These are phyloP conservation scores for Aurelia coerulea DNA, from an alignment of 30 jellyfish, hydroid and myxozoan genomes.

Conservation along the genomic window DNA sequence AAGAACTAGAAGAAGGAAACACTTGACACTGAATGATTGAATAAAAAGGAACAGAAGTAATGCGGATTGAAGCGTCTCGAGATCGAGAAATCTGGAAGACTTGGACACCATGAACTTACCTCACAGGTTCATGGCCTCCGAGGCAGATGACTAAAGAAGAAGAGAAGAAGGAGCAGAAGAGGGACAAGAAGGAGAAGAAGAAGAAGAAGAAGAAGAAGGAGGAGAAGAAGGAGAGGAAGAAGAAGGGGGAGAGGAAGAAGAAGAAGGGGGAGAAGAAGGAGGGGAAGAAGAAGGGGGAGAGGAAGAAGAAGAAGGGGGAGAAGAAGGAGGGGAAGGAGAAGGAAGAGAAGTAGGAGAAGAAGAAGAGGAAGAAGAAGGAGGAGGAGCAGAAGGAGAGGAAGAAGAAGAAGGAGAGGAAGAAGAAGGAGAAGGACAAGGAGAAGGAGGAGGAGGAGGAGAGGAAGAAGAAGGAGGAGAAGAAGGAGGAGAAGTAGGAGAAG, in stretches of 20 bases:
- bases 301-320: neutral
- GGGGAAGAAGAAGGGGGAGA: neutral
- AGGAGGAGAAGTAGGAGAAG: too few species aligned
- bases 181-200: neutral
- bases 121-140: too few species aligned
- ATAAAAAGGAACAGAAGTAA: too few species aligned
- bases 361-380: neutral
- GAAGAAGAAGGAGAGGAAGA: neutral
- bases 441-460: neutral
- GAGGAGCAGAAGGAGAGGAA: neutral
- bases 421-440: neutral
- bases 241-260: neutral
- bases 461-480: too few species aligned
- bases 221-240: neutral
- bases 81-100: too few species aligned
- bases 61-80: too few species aligned
- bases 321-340: neutral
- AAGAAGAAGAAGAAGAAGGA: neutral
- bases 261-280: neutral
- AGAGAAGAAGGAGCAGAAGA: neutral
- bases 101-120: too few species aligned
- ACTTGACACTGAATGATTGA: too few species aligned
- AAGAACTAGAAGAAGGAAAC: too few species aligned
- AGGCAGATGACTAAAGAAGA: too few species aligned
- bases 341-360: neutral